Percentiles rank a stretch among this genome's conserved stretches.
These are phyloP conservation scores for Lissonota sp. DNA, from an alignment of 2,888 invertebrate species.

Conservation along the genomic window DNA sequence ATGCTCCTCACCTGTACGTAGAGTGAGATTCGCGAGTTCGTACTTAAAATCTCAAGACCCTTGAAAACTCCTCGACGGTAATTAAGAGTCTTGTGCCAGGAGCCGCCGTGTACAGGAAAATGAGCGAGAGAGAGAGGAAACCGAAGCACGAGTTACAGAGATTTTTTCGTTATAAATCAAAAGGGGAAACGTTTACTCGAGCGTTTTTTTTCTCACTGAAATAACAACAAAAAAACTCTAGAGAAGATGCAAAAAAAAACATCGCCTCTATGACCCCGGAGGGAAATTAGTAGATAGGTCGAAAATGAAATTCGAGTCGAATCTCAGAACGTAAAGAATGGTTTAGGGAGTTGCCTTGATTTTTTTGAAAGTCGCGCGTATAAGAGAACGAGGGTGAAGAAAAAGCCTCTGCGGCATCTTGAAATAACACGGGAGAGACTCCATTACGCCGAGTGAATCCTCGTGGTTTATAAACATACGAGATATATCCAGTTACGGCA, in stretches of 20 bases:
- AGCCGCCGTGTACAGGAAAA: slow-evolving; percentile 37
- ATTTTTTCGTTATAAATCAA: slow-evolving; percentile 36
- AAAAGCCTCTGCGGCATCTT: slow-evolving; percentile 49
- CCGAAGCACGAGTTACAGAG: slow-evolving; percentile 20
- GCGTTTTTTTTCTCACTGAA: slow-evolving; percentile 23
- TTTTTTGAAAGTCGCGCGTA: slow-evolving; percentile 17
- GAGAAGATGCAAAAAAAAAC: not conserved
- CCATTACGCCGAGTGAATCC: slow-evolving; percentile 64
- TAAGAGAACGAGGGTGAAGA: slow-evolving; percentile 27
- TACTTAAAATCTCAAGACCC: slow-evolving; percentile 60
- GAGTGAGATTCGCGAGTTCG: slow-evolving; percentile 47
- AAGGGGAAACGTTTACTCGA: slow-evolving; percentile 37
- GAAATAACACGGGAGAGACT: slow-evolving; percentile 61
- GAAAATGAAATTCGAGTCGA: slow-evolving; percentile 23
- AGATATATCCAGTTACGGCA: slow-evolving; percentile 64
- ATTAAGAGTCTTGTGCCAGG: slow-evolving; percentile 60
- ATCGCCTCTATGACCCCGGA: not conserved
- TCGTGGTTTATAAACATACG: slow-evolving; percentile 50
- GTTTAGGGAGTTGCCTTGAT: slow-evolving; percentile 5
- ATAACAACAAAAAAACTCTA: slow-evolving; percentile 18
- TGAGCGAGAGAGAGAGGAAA: no score
- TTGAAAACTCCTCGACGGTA: slow-evolving; percentile 60
- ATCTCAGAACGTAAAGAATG: slow-evolving; percentile 9
- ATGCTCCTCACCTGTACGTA: slow-evolving; percentile 17
- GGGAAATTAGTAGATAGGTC: not conserved